Evolutionary conservation across 2,797 vertebrate genomes (phyloP).

Genomic region (Tinamus major): DNA sequence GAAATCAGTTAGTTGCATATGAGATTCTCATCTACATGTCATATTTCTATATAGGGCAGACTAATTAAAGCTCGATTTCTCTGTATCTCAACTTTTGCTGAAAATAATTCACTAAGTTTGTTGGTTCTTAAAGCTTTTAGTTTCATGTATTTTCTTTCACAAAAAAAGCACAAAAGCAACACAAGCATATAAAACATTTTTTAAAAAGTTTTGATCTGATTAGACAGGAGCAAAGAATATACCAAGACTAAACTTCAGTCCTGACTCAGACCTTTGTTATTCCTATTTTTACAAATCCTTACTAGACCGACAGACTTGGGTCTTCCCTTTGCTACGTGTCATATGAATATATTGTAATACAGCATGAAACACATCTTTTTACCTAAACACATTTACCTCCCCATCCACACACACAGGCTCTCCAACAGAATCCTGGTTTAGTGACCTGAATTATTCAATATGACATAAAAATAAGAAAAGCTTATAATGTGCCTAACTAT

Average conservation of each 20-base stretch:
- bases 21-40: neutral
- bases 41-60: neutral
- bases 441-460: neutral
- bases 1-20: slow-evolving; percentile 25
- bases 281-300: neutral
- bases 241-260: neutral
- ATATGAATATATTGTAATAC: neutral
- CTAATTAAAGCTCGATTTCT: neutral
- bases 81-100: neutral
- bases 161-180: neutral
- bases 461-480: neutral
- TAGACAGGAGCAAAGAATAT: neutral
- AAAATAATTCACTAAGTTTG: neutral
- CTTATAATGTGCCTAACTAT: neutral
- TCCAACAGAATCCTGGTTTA: neutral
- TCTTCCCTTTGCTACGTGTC: neutral
- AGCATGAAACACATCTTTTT: neutral
- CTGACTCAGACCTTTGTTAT: neutral
- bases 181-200: neutral
- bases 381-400: neutral
- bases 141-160: neutral
- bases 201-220: slow-evolving; percentile 28
- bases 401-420: neutral
- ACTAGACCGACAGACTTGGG: neutral
- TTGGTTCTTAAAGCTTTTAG: neutral